These are phyloP conservation scores for Dynastes grantii DNA, from an alignment of 2,888 invertebrate genomes.

Conservation along the genomic window DNA sequence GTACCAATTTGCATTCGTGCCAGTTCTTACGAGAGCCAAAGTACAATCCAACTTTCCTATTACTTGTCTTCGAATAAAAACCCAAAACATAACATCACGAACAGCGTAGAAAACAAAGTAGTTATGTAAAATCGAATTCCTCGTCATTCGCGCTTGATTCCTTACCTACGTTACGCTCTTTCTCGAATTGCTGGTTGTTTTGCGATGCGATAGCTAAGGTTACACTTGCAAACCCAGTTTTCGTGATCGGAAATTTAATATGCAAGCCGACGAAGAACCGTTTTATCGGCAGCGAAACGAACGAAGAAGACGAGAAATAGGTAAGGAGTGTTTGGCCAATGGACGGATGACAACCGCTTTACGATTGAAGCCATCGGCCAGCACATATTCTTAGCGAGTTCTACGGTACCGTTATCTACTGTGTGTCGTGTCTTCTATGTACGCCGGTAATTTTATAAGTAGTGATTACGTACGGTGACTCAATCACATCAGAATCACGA, in stretches of 20 bases:
- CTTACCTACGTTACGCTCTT: background rate
- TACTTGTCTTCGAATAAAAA: no score
- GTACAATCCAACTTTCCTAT: no score
- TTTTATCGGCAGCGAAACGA: background rate
- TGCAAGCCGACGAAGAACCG: slow-evolving; percentile 26
- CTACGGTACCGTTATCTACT: slow-evolving; percentile 14
- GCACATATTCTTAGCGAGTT: slow-evolving; percentile 19
- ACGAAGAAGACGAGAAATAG: slow-evolving; percentile 22
- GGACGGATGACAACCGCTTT: slow-evolving; percentile 33
- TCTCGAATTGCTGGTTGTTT: slow-evolving; percentile 10
- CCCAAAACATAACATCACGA: no score
- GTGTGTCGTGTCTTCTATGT: background rate
- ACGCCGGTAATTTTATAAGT: slow-evolving; percentile 32
- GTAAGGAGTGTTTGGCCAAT: slow-evolving; percentile 34
- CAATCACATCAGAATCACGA: background rate
- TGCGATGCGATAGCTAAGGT: background rate
- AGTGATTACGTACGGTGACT: slow-evolving; percentile 27
- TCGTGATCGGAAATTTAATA: slow-evolving; percentile 42
- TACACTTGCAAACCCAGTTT: slow-evolving; percentile 39
- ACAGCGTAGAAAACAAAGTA: slow-evolving; percentile 12
- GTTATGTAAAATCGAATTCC: slow-evolving; percentile 5
- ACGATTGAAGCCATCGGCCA: slow-evolving; percentile 23
- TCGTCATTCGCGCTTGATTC: background rate
- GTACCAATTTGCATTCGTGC: no score
- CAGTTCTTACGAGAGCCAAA: no score